Evolutionary conservation across 1,140 invertebrate species (phyloP), one percentile per base, ranked within the genome.

Genomic region (Helicoverpa zea): DNA sequence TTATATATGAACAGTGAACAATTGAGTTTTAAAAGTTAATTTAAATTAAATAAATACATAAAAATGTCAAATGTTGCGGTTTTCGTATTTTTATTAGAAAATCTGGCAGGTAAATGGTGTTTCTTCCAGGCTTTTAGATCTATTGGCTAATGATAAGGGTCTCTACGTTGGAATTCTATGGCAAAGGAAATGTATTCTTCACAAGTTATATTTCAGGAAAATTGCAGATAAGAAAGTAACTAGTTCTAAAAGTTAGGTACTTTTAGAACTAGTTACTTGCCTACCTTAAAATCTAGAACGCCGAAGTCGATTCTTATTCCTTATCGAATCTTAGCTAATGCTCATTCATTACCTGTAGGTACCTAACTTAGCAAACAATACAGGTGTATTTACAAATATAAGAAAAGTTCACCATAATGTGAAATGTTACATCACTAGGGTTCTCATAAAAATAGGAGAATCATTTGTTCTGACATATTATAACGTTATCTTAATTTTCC

Each of bases 11-110:
- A 3, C 35, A 43, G 35, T 43, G 35, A 43, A 35, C 35, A 35
- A 35, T 35, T 5, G 35, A 43, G 35, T 43, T 5, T 43, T 43
- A 43, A 9, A 43, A 43, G 9, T 43, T 16, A 83, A 80, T 49
- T 59, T n/a, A 29, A 51, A 75, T 70, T 56, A 72, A 59, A 54
- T 47, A 18, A 18, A 16, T 2, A 29, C 47, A 16, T 73, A 16
- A 43, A 72, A 49, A 81, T 79, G 81, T 61, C 79, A 5, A 79
- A 52, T 13, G 78, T 81, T 4, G 83, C 78, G 4, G 73, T 88
- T 5, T 88, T 84, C 23, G 10, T 86, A 12, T 85, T 88, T 63
- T 49, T 87, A 59, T 70, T 87, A 14, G 86, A 87, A 5, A 79
- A 75, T 66, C 30, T 87, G 30, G 59, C 82, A 43, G 86, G 86